Percentiles rank a stretch among this genome's conserved stretches.
Evolutionary conservation across 2,113 vertebrate species (phyloP).

Genomic region (Natator depressus): DNA sequence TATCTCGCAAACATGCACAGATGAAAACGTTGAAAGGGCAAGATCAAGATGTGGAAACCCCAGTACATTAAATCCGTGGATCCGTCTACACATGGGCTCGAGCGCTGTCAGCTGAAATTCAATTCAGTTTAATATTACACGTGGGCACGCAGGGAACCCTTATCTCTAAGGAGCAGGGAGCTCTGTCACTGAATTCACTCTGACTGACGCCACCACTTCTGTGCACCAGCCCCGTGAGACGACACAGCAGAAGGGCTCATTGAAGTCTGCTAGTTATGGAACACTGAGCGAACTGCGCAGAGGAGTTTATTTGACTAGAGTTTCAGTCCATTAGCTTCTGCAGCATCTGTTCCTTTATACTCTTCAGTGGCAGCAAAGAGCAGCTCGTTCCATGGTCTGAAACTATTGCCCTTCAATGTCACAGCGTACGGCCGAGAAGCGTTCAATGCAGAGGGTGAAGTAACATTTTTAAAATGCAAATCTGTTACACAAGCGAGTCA

Average conservation of each 20-base stretch:
- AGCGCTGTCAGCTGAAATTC: background rate
- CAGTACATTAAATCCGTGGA: background rate
- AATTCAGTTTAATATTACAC: background rate
- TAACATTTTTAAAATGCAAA: background rate
- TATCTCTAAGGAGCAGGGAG: background rate
- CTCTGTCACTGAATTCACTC: background rate
- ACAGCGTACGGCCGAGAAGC: background rate
- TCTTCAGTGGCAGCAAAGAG: background rate
- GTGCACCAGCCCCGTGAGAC: accelerated
- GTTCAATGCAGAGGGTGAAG: background rate
- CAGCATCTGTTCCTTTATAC: background rate
- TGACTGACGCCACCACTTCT: background rate
- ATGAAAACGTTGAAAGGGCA: background rate
- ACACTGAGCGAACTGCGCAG: background rate
- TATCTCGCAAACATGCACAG: background rate
- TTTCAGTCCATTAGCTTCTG: background rate
- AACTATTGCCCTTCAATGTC: background rate
- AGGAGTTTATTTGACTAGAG: background rate
- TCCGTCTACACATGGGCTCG: accelerated
- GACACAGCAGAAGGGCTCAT: background rate
- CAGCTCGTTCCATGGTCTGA: background rate
- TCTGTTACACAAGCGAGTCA: background rate
- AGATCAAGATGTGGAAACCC: background rate
- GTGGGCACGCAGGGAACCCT: background rate
- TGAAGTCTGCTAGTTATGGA: background rate